Percentiles rank a stretch among this genome's conserved stretches.
These are phyloP conservation scores for Sitta carolinensis DNA, from an alignment of 2,797 vertebrate genomes.

Conservation along the genomic window DNA sequence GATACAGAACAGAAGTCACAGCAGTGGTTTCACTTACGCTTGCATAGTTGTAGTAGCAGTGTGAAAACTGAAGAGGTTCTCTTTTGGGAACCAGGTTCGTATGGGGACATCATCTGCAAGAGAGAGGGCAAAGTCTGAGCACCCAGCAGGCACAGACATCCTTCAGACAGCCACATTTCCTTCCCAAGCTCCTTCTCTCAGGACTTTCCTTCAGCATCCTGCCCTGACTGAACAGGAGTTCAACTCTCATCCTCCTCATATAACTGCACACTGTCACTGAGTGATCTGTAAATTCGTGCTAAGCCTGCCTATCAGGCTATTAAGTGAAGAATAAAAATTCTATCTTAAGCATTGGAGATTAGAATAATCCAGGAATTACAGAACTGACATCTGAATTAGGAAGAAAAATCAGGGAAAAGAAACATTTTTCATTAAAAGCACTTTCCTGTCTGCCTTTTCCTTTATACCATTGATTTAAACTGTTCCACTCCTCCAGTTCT, in stretches of 20 bases:
- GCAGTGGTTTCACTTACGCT: constrained; percentile 85
- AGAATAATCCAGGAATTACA: constrained; percentile 33
- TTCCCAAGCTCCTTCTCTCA: not conserved
- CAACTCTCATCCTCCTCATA: not conserved
- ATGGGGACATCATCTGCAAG: constrained; percentile 85
- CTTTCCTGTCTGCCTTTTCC: not conserved
- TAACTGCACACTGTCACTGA: rapidly evolving
- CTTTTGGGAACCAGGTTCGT: constrained; percentile 95
- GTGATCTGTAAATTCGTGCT: not conserved
- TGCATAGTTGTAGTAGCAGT: constrained; percentile 97
- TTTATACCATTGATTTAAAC: not conserved
- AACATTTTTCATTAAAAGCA: not conserved
- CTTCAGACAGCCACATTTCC: not conserved
- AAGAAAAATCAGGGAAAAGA: not conserved
- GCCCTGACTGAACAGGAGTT: not conserved
- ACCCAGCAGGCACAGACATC: not conserved
- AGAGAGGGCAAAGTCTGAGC: constrained; percentile 27
- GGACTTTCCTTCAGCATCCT: not conserved
- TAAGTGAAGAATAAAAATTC: not conserved
- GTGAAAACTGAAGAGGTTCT: constrained; percentile 96
- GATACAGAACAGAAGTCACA: not conserved
- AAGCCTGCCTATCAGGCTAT: not conserved
- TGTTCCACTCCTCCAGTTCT: not conserved
- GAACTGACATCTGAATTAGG: not conserved
- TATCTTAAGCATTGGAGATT: not conserved